Base-by-base conservation (phyloP, 2,797 vertebrate genomes). In the Phylloscopus collybita region DNA sequence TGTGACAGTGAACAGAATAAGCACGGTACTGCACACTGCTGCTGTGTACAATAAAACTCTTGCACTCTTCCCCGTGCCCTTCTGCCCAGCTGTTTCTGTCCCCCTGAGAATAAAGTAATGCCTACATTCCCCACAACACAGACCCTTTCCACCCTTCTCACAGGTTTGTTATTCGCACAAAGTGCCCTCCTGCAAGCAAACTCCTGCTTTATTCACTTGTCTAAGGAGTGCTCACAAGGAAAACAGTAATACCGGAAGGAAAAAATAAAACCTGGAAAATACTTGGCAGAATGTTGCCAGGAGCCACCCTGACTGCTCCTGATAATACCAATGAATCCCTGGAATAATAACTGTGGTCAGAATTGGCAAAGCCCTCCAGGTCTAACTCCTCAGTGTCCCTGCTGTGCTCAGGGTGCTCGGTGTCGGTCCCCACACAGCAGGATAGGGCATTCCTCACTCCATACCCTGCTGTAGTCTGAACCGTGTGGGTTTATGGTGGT, bases 361-460 rank as follows among this genome's bases (percentile, higher is more conserved):
- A 70, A 70, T 18, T 42, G 57, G 38, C 7, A 11, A 50, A 86
- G 18, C 13, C 18, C 29, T 50, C 11, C 36, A 50, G 27, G 20
- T 34, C 40, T 60, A 27, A 54, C 13, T 18, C 38, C 4, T 3
- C 0, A 4, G 8, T 5, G 32, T 27, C 44, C 25, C 45, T 40
- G 47, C 40, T 23, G 25, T 2, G 34, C 11, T 61, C 3, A 1
- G 26, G 64, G 38, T 0, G 5, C 26, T 66, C 0, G 0, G 6
- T n/a, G 45, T 20, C 1, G 0, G 40, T 29, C 16, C 59, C 42
- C 38, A 7, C 1, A 3, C 13, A 5, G 13, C n/a, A 80, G 78
- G 56, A 73, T 0, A 1, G 56, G 9, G 7, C 49, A 42, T 11
- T 25, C 17, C 79, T 90, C 4, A 1, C 60, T 57, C 72, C 6